Conservation (phyloP, 2,113 vertebrate species). For the Fregetta grallaria region DNA sequence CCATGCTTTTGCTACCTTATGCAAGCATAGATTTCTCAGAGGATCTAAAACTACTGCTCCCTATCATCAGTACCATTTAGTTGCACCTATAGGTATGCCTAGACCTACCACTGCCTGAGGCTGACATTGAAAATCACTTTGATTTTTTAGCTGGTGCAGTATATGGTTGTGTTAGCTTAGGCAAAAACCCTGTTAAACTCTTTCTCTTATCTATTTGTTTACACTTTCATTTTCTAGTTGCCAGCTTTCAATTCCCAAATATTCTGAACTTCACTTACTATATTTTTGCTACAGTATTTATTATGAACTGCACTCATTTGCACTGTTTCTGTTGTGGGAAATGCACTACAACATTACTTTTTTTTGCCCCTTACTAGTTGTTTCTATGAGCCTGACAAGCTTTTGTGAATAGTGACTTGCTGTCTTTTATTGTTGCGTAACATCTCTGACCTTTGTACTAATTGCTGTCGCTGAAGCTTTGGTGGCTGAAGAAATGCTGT, state of each 20-base stretch:
- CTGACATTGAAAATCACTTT: slow-evolving; percentile 33
- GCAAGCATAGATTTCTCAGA: not conserved
- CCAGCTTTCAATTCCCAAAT: not conserved
- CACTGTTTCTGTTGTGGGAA: not conserved
- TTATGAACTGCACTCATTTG: not conserved
- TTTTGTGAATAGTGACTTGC: not conserved
- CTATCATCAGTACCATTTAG: not conserved
- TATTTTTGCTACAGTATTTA: not conserved
- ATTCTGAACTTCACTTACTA: not conserved
- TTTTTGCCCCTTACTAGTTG: not conserved
- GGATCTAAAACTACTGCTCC: not conserved
- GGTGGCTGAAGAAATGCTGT: not conserved
- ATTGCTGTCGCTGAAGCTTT: not conserved
- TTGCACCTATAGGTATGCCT: not conserved
- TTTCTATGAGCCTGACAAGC: not conserved
- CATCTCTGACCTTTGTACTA: not conserved
- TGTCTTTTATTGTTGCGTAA: not conserved
- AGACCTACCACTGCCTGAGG: not conserved
- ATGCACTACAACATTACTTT: not conserved
- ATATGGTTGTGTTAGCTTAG: not conserved
- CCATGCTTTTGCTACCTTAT: not conserved
- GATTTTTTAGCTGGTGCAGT: slow-evolving; percentile 5
- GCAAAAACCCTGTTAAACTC: not conserved
- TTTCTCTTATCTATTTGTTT: not conserved
- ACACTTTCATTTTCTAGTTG: not conserved